phyloP scores from a whole-genome alignment of 2,888 invertebrate species.

The Caenorhabditis wallacei region DNA sequence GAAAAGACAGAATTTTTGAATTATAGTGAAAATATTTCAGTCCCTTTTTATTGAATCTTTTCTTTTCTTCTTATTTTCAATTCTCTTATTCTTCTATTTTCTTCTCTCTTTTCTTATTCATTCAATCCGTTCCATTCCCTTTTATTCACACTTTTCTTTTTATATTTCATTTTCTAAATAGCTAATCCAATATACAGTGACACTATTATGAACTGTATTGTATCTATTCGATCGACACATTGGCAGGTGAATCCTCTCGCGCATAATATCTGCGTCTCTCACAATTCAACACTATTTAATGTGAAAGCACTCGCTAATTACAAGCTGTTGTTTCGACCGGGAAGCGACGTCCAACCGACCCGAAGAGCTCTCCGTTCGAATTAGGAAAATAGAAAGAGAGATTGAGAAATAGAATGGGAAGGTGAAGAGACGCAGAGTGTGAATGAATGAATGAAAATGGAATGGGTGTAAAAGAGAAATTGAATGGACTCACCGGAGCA shows the following conservation, averaged over 20 bases:
- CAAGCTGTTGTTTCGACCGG: constrained; percentile 63
- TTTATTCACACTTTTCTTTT: constrained; percentile 23
- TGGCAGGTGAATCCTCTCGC: constrained; percentile 56
- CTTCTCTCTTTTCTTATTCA: background rate
- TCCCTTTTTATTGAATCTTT: background rate
- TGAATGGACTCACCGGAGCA: constrained; percentile 83
- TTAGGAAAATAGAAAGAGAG: constrained; percentile 24
- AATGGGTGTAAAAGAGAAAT: constrained; percentile 31
- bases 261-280: constrained; percentile 42
- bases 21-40: no score
- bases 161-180: background rate
- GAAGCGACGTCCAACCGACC: constrained; percentile 16
- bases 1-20: no score
- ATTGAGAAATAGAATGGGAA: constrained; percentile 1
- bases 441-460: constrained; percentile 54
- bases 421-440: constrained; percentile 47
- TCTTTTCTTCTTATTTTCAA: background rate
- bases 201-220: constrained; percentile 25
- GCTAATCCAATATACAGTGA: constrained; percentile 50
- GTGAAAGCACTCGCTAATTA: constrained; percentile 63
- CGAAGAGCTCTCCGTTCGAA: constrained; percentile 58
- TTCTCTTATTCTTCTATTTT: background rate
- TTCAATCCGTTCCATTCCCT: constrained; percentile 18
- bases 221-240: constrained; percentile 15
- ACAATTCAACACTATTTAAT: constrained; percentile 23